A percentile compares a stretch with the other conserved stretches of the same genome.
These are phyloP conservation scores for Pseudotriccus pelzelni DNA, from an alignment of 2,797 vertebrate genomes.

Conservation along the genomic window DNA sequence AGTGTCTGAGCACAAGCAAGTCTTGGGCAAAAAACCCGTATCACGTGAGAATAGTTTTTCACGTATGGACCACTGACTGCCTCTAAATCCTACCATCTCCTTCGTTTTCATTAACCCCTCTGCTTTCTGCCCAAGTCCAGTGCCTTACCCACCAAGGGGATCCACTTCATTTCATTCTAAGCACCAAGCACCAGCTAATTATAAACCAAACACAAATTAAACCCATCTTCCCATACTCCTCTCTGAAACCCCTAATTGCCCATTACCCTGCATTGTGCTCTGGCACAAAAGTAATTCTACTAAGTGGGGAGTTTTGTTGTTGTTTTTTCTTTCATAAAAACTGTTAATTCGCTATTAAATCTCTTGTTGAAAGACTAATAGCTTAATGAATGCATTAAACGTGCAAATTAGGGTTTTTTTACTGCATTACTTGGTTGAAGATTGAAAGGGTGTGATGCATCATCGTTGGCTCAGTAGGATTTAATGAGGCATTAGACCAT, in stretches of 20 bases:
- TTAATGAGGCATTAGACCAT: slow-evolving; percentile 79
- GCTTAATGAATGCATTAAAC: slow-evolving; percentile 81
- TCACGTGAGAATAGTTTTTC: neutral
- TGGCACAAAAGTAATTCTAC: slow-evolving; percentile 65
- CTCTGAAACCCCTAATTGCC: slow-evolving; percentile 62
- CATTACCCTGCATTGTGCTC: slow-evolving; percentile 49
- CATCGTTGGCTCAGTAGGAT: slow-evolving; percentile 70
- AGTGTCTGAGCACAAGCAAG: neutral
- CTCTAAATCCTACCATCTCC: neutral
- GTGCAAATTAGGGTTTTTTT: slow-evolving; percentile 74
- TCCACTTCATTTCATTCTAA: slow-evolving; percentile 49
- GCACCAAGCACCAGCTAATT: slow-evolving; percentile 50
- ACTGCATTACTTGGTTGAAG: slow-evolving; percentile 72
- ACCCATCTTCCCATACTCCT: slow-evolving; percentile 50
- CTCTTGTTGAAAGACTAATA: slow-evolving; percentile 79
- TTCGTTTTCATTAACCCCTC: neutral
- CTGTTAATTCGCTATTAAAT: slow-evolving; percentile 81
- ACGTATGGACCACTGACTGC: neutral
- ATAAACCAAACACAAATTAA: slow-evolving; percentile 68
- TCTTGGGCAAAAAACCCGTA: neutral
- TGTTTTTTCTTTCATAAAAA: slow-evolving; percentile 73
- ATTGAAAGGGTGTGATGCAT: slow-evolving; percentile 77
- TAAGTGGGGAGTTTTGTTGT: slow-evolving; percentile 60
- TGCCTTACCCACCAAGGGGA: neutral
- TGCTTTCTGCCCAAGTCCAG: neutral